Base-by-base conservation (phyloP, 1,140 invertebrate species). In the Calosoma granatense region DNA sequence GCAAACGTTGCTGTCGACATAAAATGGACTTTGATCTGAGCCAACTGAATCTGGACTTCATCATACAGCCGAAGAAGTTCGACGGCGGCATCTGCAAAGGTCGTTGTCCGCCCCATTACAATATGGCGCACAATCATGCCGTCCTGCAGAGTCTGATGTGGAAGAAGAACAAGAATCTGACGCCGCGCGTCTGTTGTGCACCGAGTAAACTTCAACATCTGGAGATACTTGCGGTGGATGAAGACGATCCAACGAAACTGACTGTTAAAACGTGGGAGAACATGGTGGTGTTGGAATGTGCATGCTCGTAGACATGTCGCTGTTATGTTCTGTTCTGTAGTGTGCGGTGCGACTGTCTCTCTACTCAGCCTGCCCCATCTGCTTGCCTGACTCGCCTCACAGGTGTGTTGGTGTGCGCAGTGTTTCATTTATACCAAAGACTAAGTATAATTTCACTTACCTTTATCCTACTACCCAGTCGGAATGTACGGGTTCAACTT, bases 1-100 rank as follows among this genome's bases (percentile, higher is more conserved):
- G 70, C 3, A 75, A 76, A 19, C 62, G 72, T 1, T 87, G 85
- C 62, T 87, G 85, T 61, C 72, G 83, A 21, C 81, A 85, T 67
- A 70, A 77, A 20, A 78, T 87, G 75, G 75, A 74, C 22, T 82
- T 87, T 1, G 75, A 74, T 20, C 86, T 87, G 62, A 79, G 78
- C 54, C 78, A 86, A n/a, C 70, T 88, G 15, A 76, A 78, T 55
- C 85, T 85, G 70, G 79, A 82, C 57, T 85, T 81, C 59, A 84
- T 89, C 30, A 72, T 87, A 9, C 78, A 84, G 57, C 86, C 87
- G 11, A 81, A 80, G 63, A 74, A 72, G 19, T 88, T 88, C 64
- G 85, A 88, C 64, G 85, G 85, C 1, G 85, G 84, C 14, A 85
- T 79, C 59, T 89, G 87, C 65, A 79, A 80, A 53, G 87, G 87